phyloP scores from a whole-genome alignment of 92 coral and sea anemone genomes.

The Ricordea florida region DNA sequence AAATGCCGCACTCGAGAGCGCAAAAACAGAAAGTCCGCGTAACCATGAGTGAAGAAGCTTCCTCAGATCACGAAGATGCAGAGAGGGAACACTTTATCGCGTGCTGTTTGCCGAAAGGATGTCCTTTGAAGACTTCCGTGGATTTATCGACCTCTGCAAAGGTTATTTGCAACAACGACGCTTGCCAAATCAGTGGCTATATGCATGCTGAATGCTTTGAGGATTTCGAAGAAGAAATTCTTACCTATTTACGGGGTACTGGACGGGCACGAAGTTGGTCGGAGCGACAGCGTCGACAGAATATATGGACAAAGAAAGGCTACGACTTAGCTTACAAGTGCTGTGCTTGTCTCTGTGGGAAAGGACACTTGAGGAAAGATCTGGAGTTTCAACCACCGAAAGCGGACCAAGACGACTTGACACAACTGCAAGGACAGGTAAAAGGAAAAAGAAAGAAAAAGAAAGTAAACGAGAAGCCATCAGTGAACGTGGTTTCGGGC shows the following conservation, averaged over 20 bases:
- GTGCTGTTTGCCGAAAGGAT: constrained; percentile 97
- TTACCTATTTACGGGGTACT: constrained; percentile 88
- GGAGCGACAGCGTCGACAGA: constrained; percentile 95
- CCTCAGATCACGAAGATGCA: constrained; percentile 73
- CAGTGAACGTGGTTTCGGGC: constrained; percentile 66
- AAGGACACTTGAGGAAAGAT: constrained; percentile 95
- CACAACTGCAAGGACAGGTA: constrained; percentile 60
- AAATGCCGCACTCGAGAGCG: constrained; percentile 94
- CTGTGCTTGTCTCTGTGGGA: constrained; percentile 96
- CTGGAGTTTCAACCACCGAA: constrained; percentile 80
- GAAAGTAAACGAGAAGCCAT: constrained; percentile 85
- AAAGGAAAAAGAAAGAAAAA: constrained; percentile 86
- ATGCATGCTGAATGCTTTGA: constrained; percentile 98
- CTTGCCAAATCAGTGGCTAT: constrained; percentile 82
- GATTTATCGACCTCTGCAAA: constrained; percentile 82
- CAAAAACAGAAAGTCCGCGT: constrained; percentile 84
- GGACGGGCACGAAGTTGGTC: constrained; percentile 99
- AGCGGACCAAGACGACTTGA: constrained; percentile 62
- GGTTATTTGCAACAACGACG: constrained; percentile 94
- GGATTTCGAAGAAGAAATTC: constrained; percentile 91
- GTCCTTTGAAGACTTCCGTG: constrained; percentile 81
- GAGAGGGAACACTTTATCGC: constrained; percentile 71
- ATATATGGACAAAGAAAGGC: constrained; percentile 99
- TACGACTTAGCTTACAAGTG: constrained; percentile 97
- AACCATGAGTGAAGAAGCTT: constrained; percentile 79